Evolutionary conservation across 37 sponge, comb jelly and placozoan genomes (phyloP).

Genomic region (Geodia barretti): DNA sequence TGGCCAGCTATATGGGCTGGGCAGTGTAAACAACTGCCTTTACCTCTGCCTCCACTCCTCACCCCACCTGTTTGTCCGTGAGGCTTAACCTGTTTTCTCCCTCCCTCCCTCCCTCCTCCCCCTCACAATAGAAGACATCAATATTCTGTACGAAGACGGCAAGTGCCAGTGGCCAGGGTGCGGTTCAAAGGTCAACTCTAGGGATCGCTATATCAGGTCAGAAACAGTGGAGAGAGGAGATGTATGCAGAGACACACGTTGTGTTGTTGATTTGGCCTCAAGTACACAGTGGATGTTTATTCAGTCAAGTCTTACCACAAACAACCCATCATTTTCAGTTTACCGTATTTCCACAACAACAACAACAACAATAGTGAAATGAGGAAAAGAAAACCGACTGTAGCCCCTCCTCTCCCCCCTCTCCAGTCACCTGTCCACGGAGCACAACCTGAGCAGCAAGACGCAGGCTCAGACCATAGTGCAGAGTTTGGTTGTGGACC

Average conservation of each 20-base stretch:
- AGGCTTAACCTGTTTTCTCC: too few species aligned
- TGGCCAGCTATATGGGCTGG: too few species aligned
- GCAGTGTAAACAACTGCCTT: too few species aligned
- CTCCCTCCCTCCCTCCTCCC: too few species aligned
- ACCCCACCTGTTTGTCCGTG: too few species aligned
- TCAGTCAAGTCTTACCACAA: neutral
- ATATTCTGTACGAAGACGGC: slow-evolving; percentile 5
- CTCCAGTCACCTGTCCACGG: slow-evolving; percentile 52
- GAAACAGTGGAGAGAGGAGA: neutral
- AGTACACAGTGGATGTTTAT: neutral
- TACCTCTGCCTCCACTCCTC: too few species aligned
- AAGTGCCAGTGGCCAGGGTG: slow-evolving; percentile 59
- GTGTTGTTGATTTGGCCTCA: neutral
- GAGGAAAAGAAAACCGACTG: neutral
- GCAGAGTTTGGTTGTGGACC: slow-evolving; percentile 47
- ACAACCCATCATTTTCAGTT: too few species aligned
- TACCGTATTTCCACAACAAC: too few species aligned
- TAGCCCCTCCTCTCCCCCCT: slow-evolving; percentile 22
- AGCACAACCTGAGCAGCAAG: slow-evolving; percentile 23
- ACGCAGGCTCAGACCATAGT: slow-evolving; percentile 56
- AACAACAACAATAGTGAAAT: too few species aligned
- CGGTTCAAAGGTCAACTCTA: slow-evolving; percentile 6
- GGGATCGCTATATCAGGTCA: slow-evolving; percentile 8
- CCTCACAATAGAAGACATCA: too few species aligned
- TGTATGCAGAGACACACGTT: neutral